These are phyloP conservation scores for Mormyrus iriodes DNA, from an alignment of 2,113 vertebrate genomes.

Conservation along the genomic window DNA sequence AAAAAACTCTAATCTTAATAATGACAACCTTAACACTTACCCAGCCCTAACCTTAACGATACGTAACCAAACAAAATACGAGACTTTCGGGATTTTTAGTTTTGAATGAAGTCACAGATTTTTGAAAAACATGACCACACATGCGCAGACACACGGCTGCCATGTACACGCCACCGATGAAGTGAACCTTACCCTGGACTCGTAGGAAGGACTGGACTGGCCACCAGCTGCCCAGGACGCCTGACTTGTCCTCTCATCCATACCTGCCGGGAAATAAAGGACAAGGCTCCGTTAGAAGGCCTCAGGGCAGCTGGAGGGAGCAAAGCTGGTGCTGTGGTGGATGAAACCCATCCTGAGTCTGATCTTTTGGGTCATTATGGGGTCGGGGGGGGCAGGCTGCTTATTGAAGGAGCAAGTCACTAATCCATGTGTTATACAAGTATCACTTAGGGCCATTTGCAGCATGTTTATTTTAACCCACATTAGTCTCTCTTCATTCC, in stretches of 20 bases:
- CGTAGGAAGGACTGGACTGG: conserved; percentile 86
- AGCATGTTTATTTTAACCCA: conserved; percentile 36
- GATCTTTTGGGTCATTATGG: conserved; percentile 10
- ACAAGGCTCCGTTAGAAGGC: conserved; percentile 45
- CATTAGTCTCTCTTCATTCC: conserved; percentile 36
- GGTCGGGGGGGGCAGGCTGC: background rate
- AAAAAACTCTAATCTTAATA: too few relatives aligned
- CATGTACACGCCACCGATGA: background rate
- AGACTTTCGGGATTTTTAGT: background rate
- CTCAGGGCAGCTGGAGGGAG: background rate
- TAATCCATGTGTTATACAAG: conserved; percentile 30
- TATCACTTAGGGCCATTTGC: conserved; percentile 24
- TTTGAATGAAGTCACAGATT: background rate
- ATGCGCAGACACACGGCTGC: background rate
- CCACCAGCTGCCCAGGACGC: conserved; percentile 85
- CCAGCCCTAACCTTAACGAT: background rate
- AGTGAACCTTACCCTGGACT: conserved; percentile 81
- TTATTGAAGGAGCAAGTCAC: conserved; percentile 17
- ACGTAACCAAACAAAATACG: background rate
- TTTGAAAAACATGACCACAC: background rate
- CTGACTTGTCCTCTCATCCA: conserved; percentile 85
- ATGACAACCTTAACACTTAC: background rate
- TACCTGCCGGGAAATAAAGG: conserved; percentile 69
- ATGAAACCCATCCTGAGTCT: background rate
- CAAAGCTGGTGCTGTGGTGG: background rate